Conservation (phyloP, 2,888 invertebrate genomes). For the Campaea margaritaria region DNA sequence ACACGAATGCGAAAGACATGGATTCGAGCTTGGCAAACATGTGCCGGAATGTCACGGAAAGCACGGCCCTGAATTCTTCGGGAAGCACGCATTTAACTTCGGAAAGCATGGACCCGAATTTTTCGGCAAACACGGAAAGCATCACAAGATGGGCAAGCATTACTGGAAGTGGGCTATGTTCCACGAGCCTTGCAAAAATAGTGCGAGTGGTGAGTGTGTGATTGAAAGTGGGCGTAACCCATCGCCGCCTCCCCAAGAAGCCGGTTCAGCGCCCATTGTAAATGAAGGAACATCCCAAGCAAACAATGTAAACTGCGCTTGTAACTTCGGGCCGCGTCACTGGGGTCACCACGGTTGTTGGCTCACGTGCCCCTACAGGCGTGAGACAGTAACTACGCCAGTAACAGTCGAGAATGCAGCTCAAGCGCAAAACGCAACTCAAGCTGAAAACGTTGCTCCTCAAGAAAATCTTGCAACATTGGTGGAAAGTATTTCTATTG, state of each 20-base stretch:
- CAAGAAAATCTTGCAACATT: constrained; percentile 44
- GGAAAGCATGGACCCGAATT: constrained; percentile 9
- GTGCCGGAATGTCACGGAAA: constrained; percentile 10
- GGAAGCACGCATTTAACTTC: constrained; percentile 17
- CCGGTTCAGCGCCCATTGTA: constrained; percentile 11
- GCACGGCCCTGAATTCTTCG: constrained; percentile 15
- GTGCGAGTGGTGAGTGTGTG: constrained; percentile 30
- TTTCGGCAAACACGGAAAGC: constrained; percentile 9
- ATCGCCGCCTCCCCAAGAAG: constrained; percentile 32
- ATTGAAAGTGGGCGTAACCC: constrained; percentile 30
- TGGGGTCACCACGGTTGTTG: constrained; percentile 25
- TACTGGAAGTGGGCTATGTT: constrained; percentile 34
- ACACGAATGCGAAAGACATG: too few relatives aligned
- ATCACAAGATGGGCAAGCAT: constrained; percentile 38
- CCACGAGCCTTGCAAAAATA: constrained; percentile 38
- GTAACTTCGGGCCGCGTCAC: constrained; percentile 26
- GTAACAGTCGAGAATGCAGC: constrained; percentile 32
- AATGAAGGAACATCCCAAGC: constrained; percentile 18
- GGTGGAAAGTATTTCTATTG: constrained; percentile 47
- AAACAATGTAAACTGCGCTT: constrained; percentile 24
- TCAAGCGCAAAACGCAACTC: constrained; percentile 30
- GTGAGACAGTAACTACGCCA: constrained; percentile 14
- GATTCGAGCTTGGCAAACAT: constrained; percentile 19
- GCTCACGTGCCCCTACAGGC: constrained; percentile 8
- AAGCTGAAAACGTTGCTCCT: constrained; percentile 35